Evolutionary conservation across 2,797 vertebrate genomes (phyloP).

Genomic region (Spondyliosoma cantharus): DNA sequence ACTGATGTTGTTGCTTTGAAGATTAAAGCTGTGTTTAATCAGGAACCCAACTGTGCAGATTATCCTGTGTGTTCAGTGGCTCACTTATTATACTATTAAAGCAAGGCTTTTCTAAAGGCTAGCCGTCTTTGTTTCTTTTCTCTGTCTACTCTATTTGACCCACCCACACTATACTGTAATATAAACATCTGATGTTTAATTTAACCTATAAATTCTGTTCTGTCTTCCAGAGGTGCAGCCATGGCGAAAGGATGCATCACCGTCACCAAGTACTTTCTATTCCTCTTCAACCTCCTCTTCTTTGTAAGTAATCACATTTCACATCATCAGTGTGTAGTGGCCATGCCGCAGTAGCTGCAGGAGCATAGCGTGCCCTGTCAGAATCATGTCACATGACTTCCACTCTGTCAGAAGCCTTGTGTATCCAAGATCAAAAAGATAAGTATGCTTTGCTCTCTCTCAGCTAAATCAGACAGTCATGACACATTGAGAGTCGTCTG

Average conservation of each 20-base stretch:
- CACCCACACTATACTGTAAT: neutral
- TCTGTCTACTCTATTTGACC: conserved; percentile 9
- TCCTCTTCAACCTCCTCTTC: conserved; percentile 88
- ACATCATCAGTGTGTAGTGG: conserved; percentile 9
- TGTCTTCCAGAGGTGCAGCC: conserved; percentile 62
- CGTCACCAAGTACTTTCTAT: conserved; percentile 86
- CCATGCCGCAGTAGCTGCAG: neutral
- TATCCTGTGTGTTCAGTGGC: conserved; percentile 17
- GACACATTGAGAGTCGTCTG: neutral
- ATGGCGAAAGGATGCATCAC: conserved; percentile 87
- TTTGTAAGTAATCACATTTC: conserved; percentile 82
- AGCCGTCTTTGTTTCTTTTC: conserved; percentile 30
- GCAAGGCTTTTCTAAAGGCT: conserved; percentile 24
- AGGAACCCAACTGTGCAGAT: conserved; percentile 45
- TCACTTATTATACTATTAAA: conserved; percentile 13
- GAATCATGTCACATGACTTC: conserved; percentile 2
- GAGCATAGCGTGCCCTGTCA: neutral
- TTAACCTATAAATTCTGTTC: conserved; percentile 26
- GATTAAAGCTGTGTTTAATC: conserved; percentile 54
- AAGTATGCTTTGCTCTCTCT: neutral
- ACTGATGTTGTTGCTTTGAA: conserved; percentile 48
- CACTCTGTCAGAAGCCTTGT: conserved; percentile 4
- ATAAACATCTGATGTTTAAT: conserved; percentile 17
- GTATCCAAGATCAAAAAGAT: conserved; percentile 15
- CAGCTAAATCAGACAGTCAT: neutral